Evolutionary conservation across 2,888 invertebrate genomes (phyloP), one percentile per base, ranked within the genome.

Genomic region (Hoplodrina blanda): DNA sequence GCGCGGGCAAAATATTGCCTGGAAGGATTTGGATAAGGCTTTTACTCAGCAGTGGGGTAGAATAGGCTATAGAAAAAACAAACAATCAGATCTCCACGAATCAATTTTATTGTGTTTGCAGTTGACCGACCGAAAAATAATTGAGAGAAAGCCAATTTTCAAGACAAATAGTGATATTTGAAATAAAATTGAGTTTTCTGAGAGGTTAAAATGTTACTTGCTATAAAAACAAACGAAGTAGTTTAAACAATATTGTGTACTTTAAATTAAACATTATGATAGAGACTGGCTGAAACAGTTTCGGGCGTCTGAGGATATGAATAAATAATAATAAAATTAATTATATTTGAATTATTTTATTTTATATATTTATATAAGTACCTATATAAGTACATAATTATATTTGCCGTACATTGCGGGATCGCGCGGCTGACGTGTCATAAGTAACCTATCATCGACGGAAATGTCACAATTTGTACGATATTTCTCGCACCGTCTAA

Each of bases 81-180:
- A 69, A 68, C 71, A 54, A 78, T 72, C 37, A 79, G 19, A 79
- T 76, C 67, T 62, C 37, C 4, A 46, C 61, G 46, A 79, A 64
- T 71, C 56, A 62, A 55, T 54, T 76, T 81, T 72, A 78, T 83
- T 81, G 62, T 81, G 55, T 83, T 83, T 76, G 65, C 56, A 62
- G 69, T 69, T 37, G 62, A 30, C 57, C 71, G 79, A 71, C 79
- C 81, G 71, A 63, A 71, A 81, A 65, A 81, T 81, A 66, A 82
- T 76, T 82, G 70, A 53, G 69, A 62, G 68, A 74, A 72, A 78
- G 69, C 63, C 74, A 83, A 83, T 83, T 76, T 81, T 81, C 63
- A 56, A 79, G 74, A 79, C 68, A 81, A 82, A 83, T 71, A 83
- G 65, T 76, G 73, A 59, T 61, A 75, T 83, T 83, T 76, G 74